Percentiles rank a stretch among this genome's conserved stretches.
Conservation (phyloP, 2,797 vertebrate genomes). For the Esox masquinongy region DNA sequence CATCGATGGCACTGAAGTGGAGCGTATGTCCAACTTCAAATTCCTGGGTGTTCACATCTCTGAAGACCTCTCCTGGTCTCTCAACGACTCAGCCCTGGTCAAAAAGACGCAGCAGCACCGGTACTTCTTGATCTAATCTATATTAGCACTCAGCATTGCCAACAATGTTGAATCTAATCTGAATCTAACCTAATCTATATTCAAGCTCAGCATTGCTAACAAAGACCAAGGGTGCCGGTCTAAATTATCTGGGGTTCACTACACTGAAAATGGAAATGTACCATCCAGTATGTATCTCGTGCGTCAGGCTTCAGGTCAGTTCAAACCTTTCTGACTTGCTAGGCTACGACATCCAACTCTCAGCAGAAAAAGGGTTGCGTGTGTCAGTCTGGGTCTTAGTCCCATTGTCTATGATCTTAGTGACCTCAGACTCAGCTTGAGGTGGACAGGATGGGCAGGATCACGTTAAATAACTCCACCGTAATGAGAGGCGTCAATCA, state of each 20-base stretch:
- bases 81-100: no score
- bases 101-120: no score
- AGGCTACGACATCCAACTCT: background rate
- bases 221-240: no score
- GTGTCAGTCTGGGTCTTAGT: background rate
- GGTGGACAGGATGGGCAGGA: background rate
- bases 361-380: background rate
- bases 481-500: constrained; percentile 13
- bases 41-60: no score
- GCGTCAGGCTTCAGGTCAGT: background rate
- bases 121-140: background rate
- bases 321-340: background rate
- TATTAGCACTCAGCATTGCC: background rate
- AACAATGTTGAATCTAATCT: no score
- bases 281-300: background rate
- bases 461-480: background rate
- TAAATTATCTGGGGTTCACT: background rate
- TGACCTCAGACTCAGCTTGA: background rate
- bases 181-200: background rate
- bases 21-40: no score
- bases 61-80: no score
- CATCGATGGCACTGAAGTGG: no score
- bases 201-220: background rate
- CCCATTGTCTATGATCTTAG: background rate
- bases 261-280: background rate